Percentiles rank a stretch among this genome's conserved stretches.
phyloP scores from a whole-genome alignment of 2,113 vertebrate genomes.

The Ardeotis arabs region DNA sequence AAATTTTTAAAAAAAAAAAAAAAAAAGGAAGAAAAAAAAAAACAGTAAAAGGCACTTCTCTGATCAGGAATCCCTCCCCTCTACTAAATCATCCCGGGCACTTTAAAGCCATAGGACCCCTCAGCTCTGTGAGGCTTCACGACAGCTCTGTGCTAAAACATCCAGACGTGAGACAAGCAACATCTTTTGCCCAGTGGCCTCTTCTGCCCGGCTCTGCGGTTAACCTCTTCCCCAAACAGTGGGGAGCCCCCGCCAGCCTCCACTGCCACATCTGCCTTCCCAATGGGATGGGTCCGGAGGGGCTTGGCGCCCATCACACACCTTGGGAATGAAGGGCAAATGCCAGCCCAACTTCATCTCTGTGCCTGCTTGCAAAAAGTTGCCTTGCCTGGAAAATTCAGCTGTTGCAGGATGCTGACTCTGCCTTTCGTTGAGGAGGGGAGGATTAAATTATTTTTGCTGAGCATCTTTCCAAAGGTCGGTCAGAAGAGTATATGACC shows the following conservation, averaged over 20 bases:
- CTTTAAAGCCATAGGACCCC: conserved; percentile 52
- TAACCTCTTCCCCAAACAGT: conserved; percentile 6
- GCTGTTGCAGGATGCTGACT: not conserved
- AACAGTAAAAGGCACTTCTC: conserved; percentile 56
- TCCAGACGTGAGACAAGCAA: conserved; percentile 45
- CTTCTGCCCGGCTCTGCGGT: not conserved
- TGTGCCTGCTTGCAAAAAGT: not conserved
- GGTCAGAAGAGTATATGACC: not conserved
- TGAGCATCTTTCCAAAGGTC: not conserved
- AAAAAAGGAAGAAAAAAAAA: not conserved
- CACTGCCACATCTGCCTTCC: not conserved
- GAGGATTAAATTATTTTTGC: not conserved
- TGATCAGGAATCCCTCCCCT: conserved; percentile 66
- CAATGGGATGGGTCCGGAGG: rapidly evolving
- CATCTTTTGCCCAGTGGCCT: not conserved
- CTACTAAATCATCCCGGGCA: conserved; percentile 64
- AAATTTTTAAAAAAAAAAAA: too few species aligned
- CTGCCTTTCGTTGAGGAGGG: not conserved
- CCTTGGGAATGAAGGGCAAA: rapidly evolving
- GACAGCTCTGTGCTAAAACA: conserved; percentile 52
- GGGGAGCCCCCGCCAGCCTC: not conserved
- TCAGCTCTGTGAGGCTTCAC: conserved; percentile 53
- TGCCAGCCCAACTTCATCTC: not conserved
- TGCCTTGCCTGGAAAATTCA: not conserved
- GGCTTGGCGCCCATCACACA: not conserved